phyloP scores from a whole-genome alignment of 2,113 vertebrate species.

The Erpornis zantholeuca region DNA sequence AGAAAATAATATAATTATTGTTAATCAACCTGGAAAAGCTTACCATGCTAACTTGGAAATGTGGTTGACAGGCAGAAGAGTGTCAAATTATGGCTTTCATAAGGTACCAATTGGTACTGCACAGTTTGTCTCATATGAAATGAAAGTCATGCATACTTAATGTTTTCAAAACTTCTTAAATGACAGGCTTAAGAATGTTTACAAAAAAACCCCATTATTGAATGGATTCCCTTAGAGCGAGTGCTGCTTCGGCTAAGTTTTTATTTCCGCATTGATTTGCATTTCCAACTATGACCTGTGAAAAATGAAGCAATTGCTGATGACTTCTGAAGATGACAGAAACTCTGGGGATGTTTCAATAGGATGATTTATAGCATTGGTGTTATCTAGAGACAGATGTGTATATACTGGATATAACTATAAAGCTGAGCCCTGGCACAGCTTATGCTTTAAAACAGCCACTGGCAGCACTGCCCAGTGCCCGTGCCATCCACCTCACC shows the following conservation, averaged over 20 bases:
- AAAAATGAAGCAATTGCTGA: not conserved
- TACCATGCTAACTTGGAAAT: not conserved
- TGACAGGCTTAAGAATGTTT: not conserved
- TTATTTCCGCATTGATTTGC: not conserved
- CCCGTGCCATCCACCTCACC: not conserved
- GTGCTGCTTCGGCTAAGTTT: not conserved
- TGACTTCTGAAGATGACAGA: not conserved
- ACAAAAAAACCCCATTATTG: not conserved
- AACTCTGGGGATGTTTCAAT: not conserved
- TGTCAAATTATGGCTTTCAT: not conserved
- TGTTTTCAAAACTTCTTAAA: not conserved
- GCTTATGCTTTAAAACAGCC: not conserved
- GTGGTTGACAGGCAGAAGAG: conserved; percentile 14
- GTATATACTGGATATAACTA: not conserved
- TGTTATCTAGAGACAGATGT: not conserved
- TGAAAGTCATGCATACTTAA: not conserved
- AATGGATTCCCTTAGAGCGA: not conserved
- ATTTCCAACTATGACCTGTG: not conserved
- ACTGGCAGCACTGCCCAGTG: not conserved
- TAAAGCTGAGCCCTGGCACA: not conserved
- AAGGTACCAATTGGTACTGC: not conserved
- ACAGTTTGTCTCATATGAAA: not conserved
- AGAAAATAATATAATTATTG: not conserved
- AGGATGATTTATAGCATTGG: not conserved
- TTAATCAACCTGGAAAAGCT: not conserved